Evolutionary conservation across 2,113 vertebrate genomes (phyloP).

Genomic region (Clupea harengus): DNA sequence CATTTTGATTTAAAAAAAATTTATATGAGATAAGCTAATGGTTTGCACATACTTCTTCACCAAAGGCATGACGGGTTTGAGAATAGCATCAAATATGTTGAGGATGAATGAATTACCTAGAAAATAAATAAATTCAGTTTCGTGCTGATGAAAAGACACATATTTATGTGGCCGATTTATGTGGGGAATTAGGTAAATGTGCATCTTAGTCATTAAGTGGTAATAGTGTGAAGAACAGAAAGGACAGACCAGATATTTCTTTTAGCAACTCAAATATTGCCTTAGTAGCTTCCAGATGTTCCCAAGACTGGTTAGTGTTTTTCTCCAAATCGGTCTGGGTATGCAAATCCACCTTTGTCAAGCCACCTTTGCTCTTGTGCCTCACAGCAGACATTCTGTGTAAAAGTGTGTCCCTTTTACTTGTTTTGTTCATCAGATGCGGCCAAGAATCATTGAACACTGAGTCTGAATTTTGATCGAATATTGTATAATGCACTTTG

Average conservation of each 20-base stretch:
- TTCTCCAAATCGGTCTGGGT: constrained; percentile 43
- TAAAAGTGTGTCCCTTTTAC: constrained; percentile 56
- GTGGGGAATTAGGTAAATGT: not conserved
- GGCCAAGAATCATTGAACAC: not conserved
- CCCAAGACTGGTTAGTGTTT: constrained; percentile 47
- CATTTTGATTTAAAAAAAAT: not conserved
- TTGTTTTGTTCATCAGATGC: constrained; percentile 26
- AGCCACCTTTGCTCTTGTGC: constrained; percentile 43
- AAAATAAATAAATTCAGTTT: not conserved
- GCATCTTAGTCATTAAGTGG: not conserved
- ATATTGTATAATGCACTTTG: not conserved
- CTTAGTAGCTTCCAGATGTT: constrained; percentile 67
- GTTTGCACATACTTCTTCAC: constrained; percentile 68
- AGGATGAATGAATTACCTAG: constrained; percentile 70
- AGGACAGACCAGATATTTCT: constrained; percentile 71
- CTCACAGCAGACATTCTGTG: constrained; percentile 41
- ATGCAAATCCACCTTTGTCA: constrained; percentile 37
- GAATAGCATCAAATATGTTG: constrained; percentile 65
- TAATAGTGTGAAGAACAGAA: not conserved
- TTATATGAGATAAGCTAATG: not conserved
- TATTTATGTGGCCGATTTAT: not conserved
- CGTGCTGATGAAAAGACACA: not conserved
- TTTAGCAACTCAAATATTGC: constrained; percentile 74
- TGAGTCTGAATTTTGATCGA: not conserved
- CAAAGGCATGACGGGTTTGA: constrained; percentile 67